phyloP scores from a whole-genome alignment of 2,113 vertebrate genomes.

The Pungitius pungitius region DNA sequence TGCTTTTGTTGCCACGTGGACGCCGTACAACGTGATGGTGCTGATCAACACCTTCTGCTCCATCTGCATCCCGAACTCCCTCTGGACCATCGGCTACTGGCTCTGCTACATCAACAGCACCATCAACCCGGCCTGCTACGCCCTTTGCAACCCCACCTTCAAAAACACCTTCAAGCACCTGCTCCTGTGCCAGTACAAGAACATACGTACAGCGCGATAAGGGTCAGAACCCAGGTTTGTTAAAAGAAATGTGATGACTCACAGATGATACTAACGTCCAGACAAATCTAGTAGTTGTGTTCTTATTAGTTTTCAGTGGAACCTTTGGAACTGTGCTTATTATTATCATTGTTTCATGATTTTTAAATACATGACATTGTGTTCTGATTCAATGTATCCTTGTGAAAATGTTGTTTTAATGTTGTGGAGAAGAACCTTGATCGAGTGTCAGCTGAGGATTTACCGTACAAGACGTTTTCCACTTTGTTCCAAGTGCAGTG shows the following conservation, averaged over 20 bases:
- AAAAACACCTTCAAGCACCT: constrained; percentile 99
- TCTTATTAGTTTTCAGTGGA: constrained; percentile 25
- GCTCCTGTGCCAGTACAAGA: constrained; percentile 95
- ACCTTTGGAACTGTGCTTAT: not conserved
- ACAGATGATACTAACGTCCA: not conserved
- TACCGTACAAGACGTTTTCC: not conserved
- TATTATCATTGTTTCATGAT: not conserved
- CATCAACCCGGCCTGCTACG: constrained; percentile 97
- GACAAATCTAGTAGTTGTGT: constrained; percentile 6
- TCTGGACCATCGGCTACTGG: constrained; percentile 93
- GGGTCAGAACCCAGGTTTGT: not conserved
- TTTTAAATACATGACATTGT: constrained; percentile 13
- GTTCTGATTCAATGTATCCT: not conserved
- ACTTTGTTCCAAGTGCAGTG: constrained; percentile 23
- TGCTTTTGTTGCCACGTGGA: constrained; percentile 90
- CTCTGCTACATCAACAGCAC: constrained; percentile 97
- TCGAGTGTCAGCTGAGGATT: constrained; percentile 1
- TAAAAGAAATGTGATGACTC: constrained; percentile 18
- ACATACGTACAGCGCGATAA: constrained; percentile 90
- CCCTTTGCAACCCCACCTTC: constrained; percentile 95
- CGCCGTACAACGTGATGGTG: constrained; percentile 98
- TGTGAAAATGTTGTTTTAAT: not conserved
- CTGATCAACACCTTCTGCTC: constrained; percentile 96
- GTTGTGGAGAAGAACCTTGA: constrained; percentile 22
- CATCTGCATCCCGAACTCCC: constrained; percentile 87